Evolutionary conservation across 1,140 invertebrate species (phyloP).

Genomic region (Brachionus calyciflorus): DNA sequence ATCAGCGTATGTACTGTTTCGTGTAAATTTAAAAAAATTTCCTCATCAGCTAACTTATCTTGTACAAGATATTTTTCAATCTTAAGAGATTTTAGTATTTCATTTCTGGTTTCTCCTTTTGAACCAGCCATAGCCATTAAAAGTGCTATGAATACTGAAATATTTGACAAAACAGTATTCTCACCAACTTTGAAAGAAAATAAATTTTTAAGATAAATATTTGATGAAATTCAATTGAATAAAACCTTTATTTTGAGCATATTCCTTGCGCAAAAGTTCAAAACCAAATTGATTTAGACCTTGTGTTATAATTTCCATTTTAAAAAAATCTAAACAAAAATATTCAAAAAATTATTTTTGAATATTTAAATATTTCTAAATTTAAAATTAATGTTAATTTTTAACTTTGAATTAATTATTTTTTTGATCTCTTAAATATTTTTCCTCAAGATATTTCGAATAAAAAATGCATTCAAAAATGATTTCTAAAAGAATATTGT

Average conservation of each 20-base stretch:
- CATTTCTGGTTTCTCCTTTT: background rate
- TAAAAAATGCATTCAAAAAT: too few species aligned
- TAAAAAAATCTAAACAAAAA: background rate
- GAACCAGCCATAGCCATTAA: slow-evolving; percentile 30
- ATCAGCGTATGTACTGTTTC: background rate
- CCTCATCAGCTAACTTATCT: background rate
- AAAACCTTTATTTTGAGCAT: background rate
- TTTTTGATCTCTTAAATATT: too few species aligned
- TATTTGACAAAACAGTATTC: background rate
- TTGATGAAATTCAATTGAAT: background rate
- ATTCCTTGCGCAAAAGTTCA: background rate
- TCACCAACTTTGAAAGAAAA: background rate
- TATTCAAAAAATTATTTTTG: too few species aligned
- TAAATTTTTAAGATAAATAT: background rate
- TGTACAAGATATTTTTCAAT: background rate
- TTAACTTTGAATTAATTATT: too few species aligned
- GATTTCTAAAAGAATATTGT: too few species aligned
- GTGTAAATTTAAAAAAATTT: background rate
- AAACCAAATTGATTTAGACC: background rate
- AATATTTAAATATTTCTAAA: background rate
- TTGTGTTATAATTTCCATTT: slow-evolving; percentile 1
- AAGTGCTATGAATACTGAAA: slow-evolving; percentile 13
- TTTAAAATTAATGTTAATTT: background rate
- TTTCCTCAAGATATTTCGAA: too few species aligned
- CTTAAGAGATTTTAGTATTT: slow-evolving; percentile 1